A percentile compares a stretch with the other conserved stretches of the same genome.
Conservation (phyloP, 2,113 vertebrate genomes). For the Camelus dromedarius region DNA sequence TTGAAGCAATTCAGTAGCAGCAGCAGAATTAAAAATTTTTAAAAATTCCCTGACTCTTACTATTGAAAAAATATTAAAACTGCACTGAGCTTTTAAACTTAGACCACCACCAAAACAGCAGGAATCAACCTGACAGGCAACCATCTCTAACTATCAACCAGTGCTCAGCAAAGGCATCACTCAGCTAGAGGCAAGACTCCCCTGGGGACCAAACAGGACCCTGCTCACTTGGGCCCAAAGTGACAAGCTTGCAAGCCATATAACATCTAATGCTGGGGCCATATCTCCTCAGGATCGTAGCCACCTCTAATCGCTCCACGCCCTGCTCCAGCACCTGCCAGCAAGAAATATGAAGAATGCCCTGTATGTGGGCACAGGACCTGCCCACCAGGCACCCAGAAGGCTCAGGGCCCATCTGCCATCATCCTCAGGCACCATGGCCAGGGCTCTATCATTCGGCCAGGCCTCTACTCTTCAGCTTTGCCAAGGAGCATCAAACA, state of each 20-base stretch:
- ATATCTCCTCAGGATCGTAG: neutral
- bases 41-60: neutral
- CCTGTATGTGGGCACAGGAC: too few species aligned
- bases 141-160: too few species aligned
- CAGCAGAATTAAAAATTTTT: neutral
- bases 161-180: neutral
- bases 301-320: neutral
- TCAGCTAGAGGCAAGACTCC: neutral
- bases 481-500: neutral
- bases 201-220: neutral
- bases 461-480: neutral
- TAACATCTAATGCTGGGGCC: neutral
- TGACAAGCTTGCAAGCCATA: neutral
- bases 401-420: neutral
- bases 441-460: neutral
- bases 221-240: neutral
- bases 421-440: neutral
- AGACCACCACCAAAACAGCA: neutral
- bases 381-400: neutral
- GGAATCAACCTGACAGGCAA: neutral
- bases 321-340: neutral
- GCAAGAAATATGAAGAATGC: neutral
- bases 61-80: neutral
- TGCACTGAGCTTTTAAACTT: neutral
- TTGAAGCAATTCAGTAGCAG: neutral